Evolutionary conservation across 2,888 invertebrate genomes (phyloP).

Genomic region (Lottia gigantea): DNA sequence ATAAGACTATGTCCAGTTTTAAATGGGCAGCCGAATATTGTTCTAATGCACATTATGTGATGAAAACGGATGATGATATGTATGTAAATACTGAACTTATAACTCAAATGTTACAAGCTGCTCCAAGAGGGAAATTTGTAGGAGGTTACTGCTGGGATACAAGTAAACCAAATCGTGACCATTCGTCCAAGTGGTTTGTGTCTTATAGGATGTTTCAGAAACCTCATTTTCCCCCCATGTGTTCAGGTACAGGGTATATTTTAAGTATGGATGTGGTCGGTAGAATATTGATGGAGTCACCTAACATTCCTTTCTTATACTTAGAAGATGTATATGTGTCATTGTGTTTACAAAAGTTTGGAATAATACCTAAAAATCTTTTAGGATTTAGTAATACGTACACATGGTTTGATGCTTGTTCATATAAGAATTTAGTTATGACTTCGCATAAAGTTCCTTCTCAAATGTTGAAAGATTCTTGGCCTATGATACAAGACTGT

Average conservation of each 20-base stretch:
- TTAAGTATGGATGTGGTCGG: slow-evolving; percentile 41
- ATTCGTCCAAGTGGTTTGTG: slow-evolving; percentile 50
- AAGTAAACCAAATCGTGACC: slow-evolving; percentile 43
- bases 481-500: slow-evolving; percentile 35
- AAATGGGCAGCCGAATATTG: slow-evolving; percentile 43
- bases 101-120: slow-evolving; percentile 38
- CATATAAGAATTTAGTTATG: slow-evolving; percentile 40
- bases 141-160: slow-evolving; percentile 53
- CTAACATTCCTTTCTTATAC: slow-evolving; percentile 52
- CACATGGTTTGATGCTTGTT: slow-evolving; percentile 38
- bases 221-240: slow-evolving; percentile 26
- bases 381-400: slow-evolving; percentile 43
- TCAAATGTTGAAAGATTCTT: slow-evolving; percentile 25
- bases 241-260: slow-evolving; percentile 55
- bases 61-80: slow-evolving; percentile 60
- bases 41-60: slow-evolving; percentile 42
- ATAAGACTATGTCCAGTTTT: slow-evolving; percentile 46
- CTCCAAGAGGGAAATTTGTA: slow-evolving; percentile 37
- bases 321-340: slow-evolving; percentile 57
- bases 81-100: slow-evolving; percentile 48
- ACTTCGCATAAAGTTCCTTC: slow-evolving; percentile 43
- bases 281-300: slow-evolving; percentile 35
- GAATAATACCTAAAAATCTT: slow-evolving; percentile 35
- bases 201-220: slow-evolving; percentile 38
- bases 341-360: slow-evolving; percentile 42